These are phyloP conservation scores for Lasioglossum oenotherae DNA, from an alignment of 2,888 invertebrate species.

Conservation along the genomic window DNA sequence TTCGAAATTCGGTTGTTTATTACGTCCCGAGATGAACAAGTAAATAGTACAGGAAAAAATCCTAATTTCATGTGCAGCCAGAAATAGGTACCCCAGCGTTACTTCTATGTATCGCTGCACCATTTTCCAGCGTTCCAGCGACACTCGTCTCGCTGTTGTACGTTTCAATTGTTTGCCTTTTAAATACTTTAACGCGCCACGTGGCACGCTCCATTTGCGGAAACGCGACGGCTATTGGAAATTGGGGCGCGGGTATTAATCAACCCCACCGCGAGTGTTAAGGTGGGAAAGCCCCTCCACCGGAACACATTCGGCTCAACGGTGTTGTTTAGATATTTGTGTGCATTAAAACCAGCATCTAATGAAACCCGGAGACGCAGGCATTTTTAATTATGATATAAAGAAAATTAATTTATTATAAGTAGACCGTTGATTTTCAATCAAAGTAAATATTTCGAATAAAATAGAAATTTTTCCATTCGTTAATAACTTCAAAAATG, in stretches of 20 bases:
- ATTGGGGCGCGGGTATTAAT: slow-evolving; percentile 54
- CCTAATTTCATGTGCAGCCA: not conserved
- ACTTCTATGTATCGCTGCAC: not conserved
- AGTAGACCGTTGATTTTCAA: not conserved
- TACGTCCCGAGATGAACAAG: not conserved
- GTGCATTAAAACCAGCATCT: not conserved
- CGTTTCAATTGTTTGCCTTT: slow-evolving; percentile 51
- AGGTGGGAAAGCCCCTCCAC: slow-evolving; percentile 17
- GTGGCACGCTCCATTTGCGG: slow-evolving; percentile 50
- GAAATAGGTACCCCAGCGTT: not conserved
- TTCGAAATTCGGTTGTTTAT: not conserved
- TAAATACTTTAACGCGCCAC: slow-evolving; percentile 47
- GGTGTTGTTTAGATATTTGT: not conserved
- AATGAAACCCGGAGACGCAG: no score
- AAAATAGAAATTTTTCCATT: not conserved
- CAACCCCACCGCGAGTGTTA: slow-evolving; percentile 36
- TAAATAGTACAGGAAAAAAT: slow-evolving; percentile 11
- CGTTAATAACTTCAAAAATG: not conserved
- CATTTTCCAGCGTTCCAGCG: not conserved
- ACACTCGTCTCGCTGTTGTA: slow-evolving; percentile 18
- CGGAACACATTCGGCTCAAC: not conserved
- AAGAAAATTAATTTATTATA: not conserved
- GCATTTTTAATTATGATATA: not conserved
- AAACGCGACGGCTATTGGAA: slow-evolving; percentile 46
- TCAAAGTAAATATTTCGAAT: not conserved